phyloP scores from a whole-genome alignment of 2,888 invertebrate species.

The Parapristionchus giblindavisi region DNA sequence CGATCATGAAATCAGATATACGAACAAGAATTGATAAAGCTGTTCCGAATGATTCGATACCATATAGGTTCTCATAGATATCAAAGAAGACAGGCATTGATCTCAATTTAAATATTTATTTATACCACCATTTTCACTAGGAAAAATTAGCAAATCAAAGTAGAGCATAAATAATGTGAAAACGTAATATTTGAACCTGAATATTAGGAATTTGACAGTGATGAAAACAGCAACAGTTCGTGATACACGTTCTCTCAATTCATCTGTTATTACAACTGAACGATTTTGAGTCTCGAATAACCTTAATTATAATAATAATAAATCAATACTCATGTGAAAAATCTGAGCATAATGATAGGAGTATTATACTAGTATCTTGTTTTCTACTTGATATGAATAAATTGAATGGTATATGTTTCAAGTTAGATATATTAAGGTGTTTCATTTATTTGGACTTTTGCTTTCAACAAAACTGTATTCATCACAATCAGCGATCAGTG shows the following conservation, averaged over 20 bases:
- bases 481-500: no score
- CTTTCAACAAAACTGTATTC: no score
- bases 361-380: no score
- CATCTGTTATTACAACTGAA: constrained; percentile 60
- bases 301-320: no score
- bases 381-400: no score
- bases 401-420: no score
- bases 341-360: no score
- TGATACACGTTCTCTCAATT: constrained; percentile 63
- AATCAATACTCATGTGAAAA: no score
- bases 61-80: constrained; percentile 64
- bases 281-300: constrained; percentile 66
- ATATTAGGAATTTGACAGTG: constrained; percentile 65
- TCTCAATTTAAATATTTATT: constrained; percentile 43
- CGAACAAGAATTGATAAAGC: constrained; percentile 63
- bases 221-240: constrained; percentile 67
- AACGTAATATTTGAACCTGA: constrained; percentile 50
- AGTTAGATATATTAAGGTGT: no score
- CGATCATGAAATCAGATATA: constrained; percentile 66
- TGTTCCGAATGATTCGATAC: constrained; percentile 66
- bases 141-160: background rate
- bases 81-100: constrained; percentile 68
- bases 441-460: no score
- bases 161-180: background rate
- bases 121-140: background rate